Percentiles rank a stretch among this genome's conserved stretches.
These are phyloP conservation scores for Tapirus terrestris DNA, from an alignment of 2,113 vertebrate species.

Conservation along the genomic window DNA sequence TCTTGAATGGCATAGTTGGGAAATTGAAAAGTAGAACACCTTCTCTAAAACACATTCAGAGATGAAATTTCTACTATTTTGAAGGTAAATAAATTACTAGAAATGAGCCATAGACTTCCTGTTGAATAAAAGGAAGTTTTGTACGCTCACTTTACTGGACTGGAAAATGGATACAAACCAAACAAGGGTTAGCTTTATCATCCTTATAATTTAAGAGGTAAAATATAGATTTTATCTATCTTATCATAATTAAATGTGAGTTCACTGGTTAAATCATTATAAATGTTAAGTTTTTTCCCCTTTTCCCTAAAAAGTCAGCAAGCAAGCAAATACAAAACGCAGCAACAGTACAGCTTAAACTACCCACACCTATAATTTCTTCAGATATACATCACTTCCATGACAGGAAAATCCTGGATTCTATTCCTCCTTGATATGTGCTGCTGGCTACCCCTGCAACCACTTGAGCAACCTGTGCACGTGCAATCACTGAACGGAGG, in stretches of 20 bases:
- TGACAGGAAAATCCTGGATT: not conserved
- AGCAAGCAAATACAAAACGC: not conserved
- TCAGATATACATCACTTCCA: not conserved
- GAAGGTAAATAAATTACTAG: conserved; percentile 26
- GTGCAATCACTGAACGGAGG: rapidly evolving
- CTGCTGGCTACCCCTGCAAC: not conserved
- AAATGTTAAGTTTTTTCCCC: conserved; percentile 49
- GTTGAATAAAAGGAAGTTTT: conserved; percentile 36
- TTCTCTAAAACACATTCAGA: not conserved
- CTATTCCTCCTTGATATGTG: not conserved
- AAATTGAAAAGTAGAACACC: not conserved
- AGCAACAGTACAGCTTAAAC: conserved; percentile 37
- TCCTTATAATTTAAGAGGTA: conserved; percentile 51
- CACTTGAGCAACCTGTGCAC: not conserved
- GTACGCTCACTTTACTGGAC: conserved; percentile 35
- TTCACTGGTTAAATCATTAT: conserved; percentile 64
- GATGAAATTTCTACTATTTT: not conserved
- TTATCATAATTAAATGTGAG: conserved; percentile 53
- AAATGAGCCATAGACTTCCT: not conserved
- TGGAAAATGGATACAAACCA: conserved; percentile 28
- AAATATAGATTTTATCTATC: conserved; percentile 59
- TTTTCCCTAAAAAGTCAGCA: conserved; percentile 55
- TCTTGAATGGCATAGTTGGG: not conserved
- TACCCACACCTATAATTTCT: not conserved
- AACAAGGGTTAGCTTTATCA: conserved; percentile 46